Percentiles rank a stretch among this genome's conserved stretches.
These are phyloP conservation scores for Halictus rubicundus DNA, from an alignment of 1,140 invertebrate species.

Conservation along the genomic window DNA sequence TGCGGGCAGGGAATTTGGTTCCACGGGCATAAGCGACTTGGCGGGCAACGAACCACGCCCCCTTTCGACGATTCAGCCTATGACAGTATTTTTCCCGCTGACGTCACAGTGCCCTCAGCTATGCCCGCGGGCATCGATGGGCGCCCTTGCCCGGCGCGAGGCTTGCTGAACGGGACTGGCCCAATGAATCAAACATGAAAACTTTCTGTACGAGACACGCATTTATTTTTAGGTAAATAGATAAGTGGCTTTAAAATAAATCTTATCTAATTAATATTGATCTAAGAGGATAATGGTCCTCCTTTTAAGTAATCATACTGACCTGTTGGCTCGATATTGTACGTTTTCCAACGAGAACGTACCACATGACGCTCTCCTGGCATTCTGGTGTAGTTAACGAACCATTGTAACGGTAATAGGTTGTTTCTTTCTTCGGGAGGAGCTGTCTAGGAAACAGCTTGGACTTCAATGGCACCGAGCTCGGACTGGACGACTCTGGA, in stretches of 20 bases:
- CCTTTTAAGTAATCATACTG: constrained; percentile 22
- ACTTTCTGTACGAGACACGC: no score
- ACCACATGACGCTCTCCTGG: constrained; percentile 88
- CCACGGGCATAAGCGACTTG: no score
- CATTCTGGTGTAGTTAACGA: constrained; percentile 89
- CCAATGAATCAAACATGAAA: no score
- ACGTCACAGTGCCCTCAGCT: no score
- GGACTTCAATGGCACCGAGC: constrained; percentile 45
- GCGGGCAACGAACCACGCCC: no score
- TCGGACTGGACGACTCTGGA: constrained; percentile 4
- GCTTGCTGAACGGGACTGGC: no score
- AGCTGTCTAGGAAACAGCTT: constrained; percentile 77
- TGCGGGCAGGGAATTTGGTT: no score
- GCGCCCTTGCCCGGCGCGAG: no score
- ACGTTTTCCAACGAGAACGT: constrained; percentile 83
- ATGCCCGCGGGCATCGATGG: no score
- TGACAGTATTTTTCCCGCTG: no score
- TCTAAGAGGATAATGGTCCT: neutral
- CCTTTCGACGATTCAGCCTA: no score
- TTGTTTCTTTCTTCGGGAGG: constrained; percentile 80
- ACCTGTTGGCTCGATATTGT: constrained; percentile 83
- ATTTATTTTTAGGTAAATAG: no score
- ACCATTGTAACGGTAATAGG: constrained; percentile 86
- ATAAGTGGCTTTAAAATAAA: neutral
- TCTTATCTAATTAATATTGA: neutral